Percentiles rank a stretch among this genome's conserved stretches.
Evolutionary conservation across 2,113 vertebrate genomes (phyloP).

Genomic region (Microcebus murinus): DNA sequence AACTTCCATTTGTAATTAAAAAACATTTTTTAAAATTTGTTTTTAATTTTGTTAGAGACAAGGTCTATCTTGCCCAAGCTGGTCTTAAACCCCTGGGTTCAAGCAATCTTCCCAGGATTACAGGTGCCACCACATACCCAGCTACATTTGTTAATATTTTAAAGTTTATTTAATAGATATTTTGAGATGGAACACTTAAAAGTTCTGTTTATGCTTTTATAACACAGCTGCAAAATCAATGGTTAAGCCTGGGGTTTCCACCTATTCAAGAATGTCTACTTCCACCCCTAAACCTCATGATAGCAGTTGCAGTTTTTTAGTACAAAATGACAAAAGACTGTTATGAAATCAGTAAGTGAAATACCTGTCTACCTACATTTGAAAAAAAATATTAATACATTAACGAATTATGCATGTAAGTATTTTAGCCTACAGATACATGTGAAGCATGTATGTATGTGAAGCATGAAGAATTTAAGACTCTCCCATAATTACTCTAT

Average conservation of each 20-base stretch:
- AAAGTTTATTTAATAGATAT: neutral
- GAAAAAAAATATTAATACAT: neutral
- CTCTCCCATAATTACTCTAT: neutral
- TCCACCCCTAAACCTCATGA: neutral
- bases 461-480: neutral
- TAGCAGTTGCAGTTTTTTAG: neutral
- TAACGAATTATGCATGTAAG: neutral
- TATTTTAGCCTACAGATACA: neutral
- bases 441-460: neutral
- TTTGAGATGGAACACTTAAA: neutral
- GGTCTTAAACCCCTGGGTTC: too few species aligned
- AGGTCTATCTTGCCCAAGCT: too few species aligned
- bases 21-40: too few species aligned
- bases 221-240: constrained; percentile 16
- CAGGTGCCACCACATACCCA: too few species aligned
- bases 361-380: neutral
- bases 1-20: neutral
- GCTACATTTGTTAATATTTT: too few species aligned
- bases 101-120: too few species aligned
- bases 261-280: neutral
- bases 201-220: neutral
- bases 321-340: neutral
- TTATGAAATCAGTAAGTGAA: neutral
- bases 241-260: neutral
- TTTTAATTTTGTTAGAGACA: too few species aligned